phyloP scores from a whole-genome alignment of 92 coral and sea anemone genomes.

The Virgularia gustaviana region DNA sequence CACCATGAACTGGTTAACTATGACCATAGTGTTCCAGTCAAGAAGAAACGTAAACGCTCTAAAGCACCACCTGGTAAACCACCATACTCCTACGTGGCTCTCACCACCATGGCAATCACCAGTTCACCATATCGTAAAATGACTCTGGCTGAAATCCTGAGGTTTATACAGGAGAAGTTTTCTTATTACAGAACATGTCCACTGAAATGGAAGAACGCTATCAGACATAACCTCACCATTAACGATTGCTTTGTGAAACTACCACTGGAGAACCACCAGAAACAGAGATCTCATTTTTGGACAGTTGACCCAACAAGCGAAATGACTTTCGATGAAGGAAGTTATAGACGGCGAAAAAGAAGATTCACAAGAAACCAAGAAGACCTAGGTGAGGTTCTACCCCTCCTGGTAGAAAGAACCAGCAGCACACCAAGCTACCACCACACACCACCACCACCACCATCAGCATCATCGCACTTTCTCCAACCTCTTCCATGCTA shows the following conservation, averaged over 20 bases:
- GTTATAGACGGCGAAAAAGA: conserved; percentile 74
- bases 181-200: conserved; percentile 68
- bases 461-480: not conserved
- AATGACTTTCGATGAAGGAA: conserved; percentile 85
- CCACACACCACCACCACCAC: not conserved
- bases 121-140: conserved; percentile 65
- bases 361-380: conserved; percentile 53
- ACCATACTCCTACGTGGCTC: conserved; percentile 82
- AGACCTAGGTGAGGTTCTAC: not conserved
- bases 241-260: conserved; percentile 93
- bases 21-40: too few relatives aligned
- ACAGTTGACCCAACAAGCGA: conserved; percentile 70
- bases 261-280: conserved; percentile 47
- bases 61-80: conserved; percentile 62
- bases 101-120: conserved; percentile 79
- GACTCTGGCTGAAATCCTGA: conserved; percentile 72
- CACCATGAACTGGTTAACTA: too few relatives aligned
- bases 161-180: conserved; percentile 60
- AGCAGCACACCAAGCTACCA: too few relatives aligned
- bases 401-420: conserved; percentile 10
- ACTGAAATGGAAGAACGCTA: conserved; percentile 82
- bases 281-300: conserved; percentile 85
- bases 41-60: conserved; percentile 9
- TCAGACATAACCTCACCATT: conserved; percentile 84
- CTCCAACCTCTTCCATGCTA: too few relatives aligned